Percentiles rank a stretch among this genome's conserved stretches.
These are phyloP conservation scores for Apotomis turbidana DNA, from an alignment of 2,888 invertebrate species.

Conservation along the genomic window DNA sequence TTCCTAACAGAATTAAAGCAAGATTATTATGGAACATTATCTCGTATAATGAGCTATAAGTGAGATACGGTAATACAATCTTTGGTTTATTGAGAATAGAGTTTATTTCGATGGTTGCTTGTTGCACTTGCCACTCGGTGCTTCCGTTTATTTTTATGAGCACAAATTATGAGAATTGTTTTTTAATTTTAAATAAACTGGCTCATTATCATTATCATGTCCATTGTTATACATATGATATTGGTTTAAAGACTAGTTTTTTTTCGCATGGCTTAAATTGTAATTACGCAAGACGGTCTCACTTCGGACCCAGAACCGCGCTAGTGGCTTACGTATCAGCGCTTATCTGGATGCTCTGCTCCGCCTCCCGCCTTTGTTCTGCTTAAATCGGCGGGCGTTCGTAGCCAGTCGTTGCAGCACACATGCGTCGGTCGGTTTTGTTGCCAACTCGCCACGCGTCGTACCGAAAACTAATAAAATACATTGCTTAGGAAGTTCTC, in stretches of 20 bases:
- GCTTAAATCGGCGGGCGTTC: too few relatives aligned
- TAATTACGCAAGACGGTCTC: too few relatives aligned
- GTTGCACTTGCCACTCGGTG: neutral
- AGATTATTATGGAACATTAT: slow-evolving; percentile 24
- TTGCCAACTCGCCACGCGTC: too few relatives aligned
- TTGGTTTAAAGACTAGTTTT: slow-evolving; percentile 4
- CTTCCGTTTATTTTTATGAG: slow-evolving; percentile 13
- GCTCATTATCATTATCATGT: slow-evolving; percentile 20
- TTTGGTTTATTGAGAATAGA: neutral
- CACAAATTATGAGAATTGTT: slow-evolving; percentile 24
- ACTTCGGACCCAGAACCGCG: too few relatives aligned
- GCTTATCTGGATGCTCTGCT: too few relatives aligned
- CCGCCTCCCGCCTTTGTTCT: too few relatives aligned
- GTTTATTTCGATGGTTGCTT: slow-evolving; percentile 1
- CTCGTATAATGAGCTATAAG: slow-evolving; percentile 1
- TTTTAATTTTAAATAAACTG: slow-evolving; percentile 12
- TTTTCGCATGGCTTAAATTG: neutral
- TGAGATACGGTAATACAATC: neutral
- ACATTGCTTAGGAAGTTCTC: too few relatives aligned
- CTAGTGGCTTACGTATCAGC: too few relatives aligned
- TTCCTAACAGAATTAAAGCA: slow-evolving; percentile 11
- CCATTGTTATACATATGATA: slow-evolving; percentile 22
- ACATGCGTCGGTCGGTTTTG: too few relatives aligned
- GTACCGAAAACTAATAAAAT: too few relatives aligned
- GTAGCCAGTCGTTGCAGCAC: too few relatives aligned